Base-by-base conservation (phyloP, 2,888 invertebrate species). In the Hylaea fasciaria region DNA sequence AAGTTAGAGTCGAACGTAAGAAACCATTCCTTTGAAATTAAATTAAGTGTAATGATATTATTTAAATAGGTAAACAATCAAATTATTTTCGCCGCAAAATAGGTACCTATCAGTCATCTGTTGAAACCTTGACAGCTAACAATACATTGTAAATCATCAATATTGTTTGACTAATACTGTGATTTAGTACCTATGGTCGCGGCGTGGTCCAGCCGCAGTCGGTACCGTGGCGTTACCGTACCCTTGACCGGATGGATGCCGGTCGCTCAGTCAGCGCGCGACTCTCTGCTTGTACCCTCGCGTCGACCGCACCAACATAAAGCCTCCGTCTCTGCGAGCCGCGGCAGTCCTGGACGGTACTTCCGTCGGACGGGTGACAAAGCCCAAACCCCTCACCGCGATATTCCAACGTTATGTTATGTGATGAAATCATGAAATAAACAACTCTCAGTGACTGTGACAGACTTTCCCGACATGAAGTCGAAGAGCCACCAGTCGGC, bases 181-280 rank as follows among this genome's bases (percentile, higher is more conserved):
- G 64, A 71, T 71, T 70, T 70, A 59, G 48, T 22, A 22, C 22
- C 22, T 5, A 22, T 22, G 22, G 32, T 17, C 53, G 54, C 32
- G 12, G 51, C 54, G 70, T 74, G 73, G 73, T 73, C 76, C 74
- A 74, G 72, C 74, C 76, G 78, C 76, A 70, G 77, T 66, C 44
- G 54, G 69, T 32, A 35, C 12, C 39, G 55, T 44, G 49, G 40
- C 41, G 40, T 32, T 50, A 29, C 51, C 46, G 73, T 82, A 86
- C 83, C 87, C 87, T 87, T 87, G 88, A 86, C 86, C 86, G 86
- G 68, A 72, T 74, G 86, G 68, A 72, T 74, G 73, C 71, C 78
- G 77, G 73, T 72, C 77, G 77, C 76, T 85, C 83, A 89, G 89
- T 87, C 86, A 89, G 77, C 78, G 80, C 85, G 82, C 87, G 85